These are phyloP conservation scores for Chrysolina oricalcia DNA, from an alignment of 2,888 invertebrate genomes.

Conservation along the genomic window DNA sequence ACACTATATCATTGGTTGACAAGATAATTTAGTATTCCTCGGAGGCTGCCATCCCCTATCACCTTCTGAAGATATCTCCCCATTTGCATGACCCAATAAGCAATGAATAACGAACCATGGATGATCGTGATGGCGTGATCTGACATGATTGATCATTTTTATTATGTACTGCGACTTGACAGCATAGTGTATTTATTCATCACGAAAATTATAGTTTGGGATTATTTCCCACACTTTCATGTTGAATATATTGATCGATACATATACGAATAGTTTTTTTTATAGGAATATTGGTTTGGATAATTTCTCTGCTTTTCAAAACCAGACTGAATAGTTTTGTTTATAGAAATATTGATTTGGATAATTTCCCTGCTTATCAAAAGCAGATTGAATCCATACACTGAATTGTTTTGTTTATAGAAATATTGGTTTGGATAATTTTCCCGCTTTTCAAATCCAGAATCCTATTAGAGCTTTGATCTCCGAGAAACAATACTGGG, in stretches of 20 bases:
- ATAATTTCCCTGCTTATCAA: no score
- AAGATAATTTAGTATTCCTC: not conserved
- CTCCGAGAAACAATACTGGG: no score
- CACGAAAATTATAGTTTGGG: not conserved
- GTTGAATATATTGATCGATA: not conserved
- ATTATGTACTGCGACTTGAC: not conserved
- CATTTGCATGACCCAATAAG: slow-evolving; percentile 3
- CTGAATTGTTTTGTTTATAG: not conserved
- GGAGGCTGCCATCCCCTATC: not conserved
- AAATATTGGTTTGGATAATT: no score
- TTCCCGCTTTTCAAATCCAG: no score
- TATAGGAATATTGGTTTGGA: no score
- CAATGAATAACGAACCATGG: not conserved
- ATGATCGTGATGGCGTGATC: slow-evolving; percentile 9
- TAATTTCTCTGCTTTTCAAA: no score
- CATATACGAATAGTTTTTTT: not conserved
- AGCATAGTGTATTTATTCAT: not conserved
- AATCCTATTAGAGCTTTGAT: no score
- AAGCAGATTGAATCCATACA: not conserved
- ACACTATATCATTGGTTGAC: not conserved
- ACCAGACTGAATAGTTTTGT: not conserved
- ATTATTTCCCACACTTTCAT: not conserved
- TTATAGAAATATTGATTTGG: no score
- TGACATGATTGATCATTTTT: slow-evolving; percentile 4
- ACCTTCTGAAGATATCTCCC: not conserved